Conservation (phyloP, 2,797 vertebrate genomes). For the Smutsia temminckii region DNA sequence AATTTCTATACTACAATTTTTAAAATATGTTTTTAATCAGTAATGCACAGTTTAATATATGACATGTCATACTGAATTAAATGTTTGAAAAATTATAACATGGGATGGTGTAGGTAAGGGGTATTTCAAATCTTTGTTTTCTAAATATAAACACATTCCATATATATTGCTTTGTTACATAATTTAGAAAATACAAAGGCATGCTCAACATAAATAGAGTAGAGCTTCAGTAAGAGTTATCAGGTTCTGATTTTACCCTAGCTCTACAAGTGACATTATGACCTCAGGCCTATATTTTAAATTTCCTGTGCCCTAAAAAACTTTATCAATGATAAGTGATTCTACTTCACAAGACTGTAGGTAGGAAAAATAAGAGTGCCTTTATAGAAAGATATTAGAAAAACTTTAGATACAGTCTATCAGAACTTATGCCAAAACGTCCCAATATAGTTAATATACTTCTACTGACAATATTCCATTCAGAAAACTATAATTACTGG, state of each 20-base stretch:
- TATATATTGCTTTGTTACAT: neutral
- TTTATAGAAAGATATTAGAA: conserved; percentile 7
- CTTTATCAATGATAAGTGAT: neutral
- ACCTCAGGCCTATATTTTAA: conserved; percentile 1
- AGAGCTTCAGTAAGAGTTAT: neutral
- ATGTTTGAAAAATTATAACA: neutral
- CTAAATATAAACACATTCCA: neutral
- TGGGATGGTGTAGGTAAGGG: accelerated
- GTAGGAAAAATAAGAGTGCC: neutral
- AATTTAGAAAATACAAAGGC: neutral
- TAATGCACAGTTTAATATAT: neutral
- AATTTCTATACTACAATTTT: neutral
- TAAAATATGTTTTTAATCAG: neutral
- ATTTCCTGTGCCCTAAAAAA: neutral
- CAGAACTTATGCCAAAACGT: conserved; percentile 25
- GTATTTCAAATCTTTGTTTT: neutral
- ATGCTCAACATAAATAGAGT: neutral
- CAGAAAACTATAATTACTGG: conserved; percentile 60
- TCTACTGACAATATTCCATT: conserved; percentile 55
- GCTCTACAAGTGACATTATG: conserved; percentile 4
- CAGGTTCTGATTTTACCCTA: neutral
- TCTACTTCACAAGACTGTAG: neutral
- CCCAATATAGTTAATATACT: conserved; percentile 46
- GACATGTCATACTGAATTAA: neutral
- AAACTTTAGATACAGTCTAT: conserved; percentile 54